phyloP scores from a whole-genome alignment of 2,797 vertebrate genomes.

The Pteronotus mesoamericanus region DNA sequence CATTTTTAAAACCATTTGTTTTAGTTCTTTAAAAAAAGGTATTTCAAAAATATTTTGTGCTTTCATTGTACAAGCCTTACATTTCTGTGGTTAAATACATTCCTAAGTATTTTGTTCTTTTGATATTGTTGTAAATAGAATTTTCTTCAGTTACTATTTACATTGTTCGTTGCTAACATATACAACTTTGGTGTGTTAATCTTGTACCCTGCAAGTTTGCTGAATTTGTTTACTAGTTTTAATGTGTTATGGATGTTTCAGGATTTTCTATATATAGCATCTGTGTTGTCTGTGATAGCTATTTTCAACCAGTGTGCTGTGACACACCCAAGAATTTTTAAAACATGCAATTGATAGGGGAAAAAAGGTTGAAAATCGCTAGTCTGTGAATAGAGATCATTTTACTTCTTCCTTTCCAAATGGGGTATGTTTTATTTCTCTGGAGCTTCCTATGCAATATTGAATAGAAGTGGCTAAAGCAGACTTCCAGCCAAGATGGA shows the following conservation, averaged over 20 bases:
- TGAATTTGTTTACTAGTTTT: neutral
- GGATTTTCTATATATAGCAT: neutral
- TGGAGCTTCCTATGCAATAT: neutral
- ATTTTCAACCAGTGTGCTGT: neutral
- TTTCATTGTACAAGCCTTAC: neutral
- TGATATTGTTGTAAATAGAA: neutral
- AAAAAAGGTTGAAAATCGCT: neutral
- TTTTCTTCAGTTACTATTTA: neutral
- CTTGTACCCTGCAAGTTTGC: neutral
- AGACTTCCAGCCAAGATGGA: too few relatives aligned
- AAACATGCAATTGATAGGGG: neutral
- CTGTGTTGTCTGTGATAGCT: neutral
- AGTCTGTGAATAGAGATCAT: neutral
- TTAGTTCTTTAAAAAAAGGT: neutral
- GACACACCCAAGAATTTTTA: neutral
- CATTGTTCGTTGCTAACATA: neutral
- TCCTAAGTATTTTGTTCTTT: conserved; percentile 35
- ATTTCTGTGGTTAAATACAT: neutral
- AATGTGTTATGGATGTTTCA: conserved; percentile 1
- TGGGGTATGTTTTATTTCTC: neutral
- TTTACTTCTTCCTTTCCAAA: neutral
- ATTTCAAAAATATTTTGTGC: neutral
- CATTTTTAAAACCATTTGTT: neutral
- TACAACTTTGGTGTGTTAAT: neutral
- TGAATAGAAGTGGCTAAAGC: neutral